Evolutionary conservation across 92 coral and sea anemone genomes (phyloP), one percentile per base, ranked within the genome.

Genomic region (Porites cylindrica): DNA sequence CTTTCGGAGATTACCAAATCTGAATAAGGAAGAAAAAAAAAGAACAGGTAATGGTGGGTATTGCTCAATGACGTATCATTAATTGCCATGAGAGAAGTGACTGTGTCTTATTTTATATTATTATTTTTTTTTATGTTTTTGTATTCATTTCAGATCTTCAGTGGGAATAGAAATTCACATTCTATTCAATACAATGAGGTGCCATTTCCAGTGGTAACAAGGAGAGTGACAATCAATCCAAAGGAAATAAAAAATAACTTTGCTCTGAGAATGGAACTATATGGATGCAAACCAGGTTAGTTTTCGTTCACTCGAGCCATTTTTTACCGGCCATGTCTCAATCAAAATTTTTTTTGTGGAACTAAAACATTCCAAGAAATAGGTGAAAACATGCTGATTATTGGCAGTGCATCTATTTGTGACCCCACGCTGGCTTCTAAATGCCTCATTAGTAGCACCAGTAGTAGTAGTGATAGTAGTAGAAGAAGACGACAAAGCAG

Each of bases 201-300:
- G 6, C 85, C 92, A 3, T 24, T 89, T 19, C 95, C 95, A 19
- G 92, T 85, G 19, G 72, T 89, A 2, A 88, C 92, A 38, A 56
- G 69, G 24, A 81, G 67, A 54, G 72, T 92, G 52, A 76, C 61
- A 10, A 70, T 92, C 83, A 32, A 72, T n/a, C 92, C 95, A 23
- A n/a, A 51, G 3, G 4, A 9, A 1, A 71, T 90, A 88, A 60
- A 88, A 19, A 47, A 81, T 43, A 89, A 85, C 24, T 72, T 89
- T 19, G 95, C 92, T 26, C 52, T 92, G 18, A 92, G 95, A 17
- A 88, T 92, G 92, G 95, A 92, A 53, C 81, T 92, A 5, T 92
- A 89, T 82, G 95, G 95, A 8, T 92, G 95, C 32, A 8, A 54
- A 18, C 76, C 80, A 69, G 89, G 89, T 85, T 8, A 6, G 82